Evolutionary conservation across 2,113 vertebrate genomes (phyloP).

Genomic region (Verasper variegatus): DNA sequence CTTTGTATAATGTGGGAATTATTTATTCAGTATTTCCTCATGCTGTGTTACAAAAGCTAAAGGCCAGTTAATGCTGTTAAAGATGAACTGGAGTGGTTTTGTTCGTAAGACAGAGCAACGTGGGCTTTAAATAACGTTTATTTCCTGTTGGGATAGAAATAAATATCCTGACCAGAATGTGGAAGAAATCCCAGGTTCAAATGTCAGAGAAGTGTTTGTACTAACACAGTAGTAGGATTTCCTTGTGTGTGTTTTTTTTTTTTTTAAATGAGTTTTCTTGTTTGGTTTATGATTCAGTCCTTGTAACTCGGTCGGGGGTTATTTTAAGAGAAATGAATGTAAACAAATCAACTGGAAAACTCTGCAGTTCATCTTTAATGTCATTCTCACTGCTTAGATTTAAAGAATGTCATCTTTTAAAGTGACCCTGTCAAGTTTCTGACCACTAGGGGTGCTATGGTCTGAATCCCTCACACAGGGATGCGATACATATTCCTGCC

Average conservation of each 20-base stretch:
- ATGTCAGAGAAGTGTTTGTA: background rate
- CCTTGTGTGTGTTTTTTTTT: background rate
- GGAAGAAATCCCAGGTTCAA: too few species aligned
- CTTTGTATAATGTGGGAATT: conserved; percentile 11
- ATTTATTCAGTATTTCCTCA: conserved; percentile 9
- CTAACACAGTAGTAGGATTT: too few species aligned
- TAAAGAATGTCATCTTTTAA: background rate
- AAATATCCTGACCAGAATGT: too few species aligned
- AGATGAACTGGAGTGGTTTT: conserved; percentile 21
- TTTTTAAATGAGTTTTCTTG: conserved; percentile 1
- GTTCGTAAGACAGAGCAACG: conserved; percentile 1
- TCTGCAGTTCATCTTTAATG: conserved; percentile 17
- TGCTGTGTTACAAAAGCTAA: background rate
- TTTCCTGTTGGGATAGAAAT: too few species aligned
- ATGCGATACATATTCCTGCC: background rate
- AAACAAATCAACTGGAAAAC: background rate
- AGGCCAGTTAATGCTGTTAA: conserved; percentile 6
- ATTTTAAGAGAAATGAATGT: conserved; percentile 1
- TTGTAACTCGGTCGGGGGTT: background rate
- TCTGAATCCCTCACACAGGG: background rate
- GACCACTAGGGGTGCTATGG: background rate
- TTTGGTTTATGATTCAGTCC: background rate
- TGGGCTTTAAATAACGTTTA: too few species aligned
- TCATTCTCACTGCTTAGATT: background rate
- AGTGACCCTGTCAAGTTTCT: background rate